Conservation (phyloP, 2,113 vertebrate genomes). For the Bothrops jararaca region DNA sequence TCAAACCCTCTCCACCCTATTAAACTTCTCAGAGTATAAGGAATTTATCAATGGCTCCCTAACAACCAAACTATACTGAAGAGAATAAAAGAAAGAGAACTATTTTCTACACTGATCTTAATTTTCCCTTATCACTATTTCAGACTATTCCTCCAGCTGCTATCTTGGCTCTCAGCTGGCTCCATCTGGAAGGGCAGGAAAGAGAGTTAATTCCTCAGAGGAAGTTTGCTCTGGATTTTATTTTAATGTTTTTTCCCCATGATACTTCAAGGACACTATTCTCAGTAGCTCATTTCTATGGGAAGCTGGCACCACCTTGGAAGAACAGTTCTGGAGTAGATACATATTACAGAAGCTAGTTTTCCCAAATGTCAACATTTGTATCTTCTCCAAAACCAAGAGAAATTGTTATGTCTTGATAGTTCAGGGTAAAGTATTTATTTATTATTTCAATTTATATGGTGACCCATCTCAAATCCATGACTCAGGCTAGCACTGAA, state of each 20-base stretch:
- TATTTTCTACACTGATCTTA: not conserved
- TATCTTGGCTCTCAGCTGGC: slow-evolving; percentile 15
- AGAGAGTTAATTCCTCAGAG: slow-evolving; percentile 19
- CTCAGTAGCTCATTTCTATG: not conserved
- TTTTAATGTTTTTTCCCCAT: not conserved
- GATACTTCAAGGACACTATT: not conserved
- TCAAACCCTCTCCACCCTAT: not conserved
- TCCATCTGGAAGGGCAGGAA: slow-evolving; percentile 33
- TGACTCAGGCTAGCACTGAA: not conserved
- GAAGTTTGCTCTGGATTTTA: slow-evolving; percentile 8
- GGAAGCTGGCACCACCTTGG: not conserved
- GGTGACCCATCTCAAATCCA: not conserved
- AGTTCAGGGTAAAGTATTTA: not conserved
- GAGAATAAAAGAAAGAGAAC: not conserved
- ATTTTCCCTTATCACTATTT: not conserved
- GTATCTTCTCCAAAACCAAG: no score
- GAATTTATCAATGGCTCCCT: not conserved
- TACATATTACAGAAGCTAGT: not conserved
- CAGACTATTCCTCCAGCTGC: slow-evolving; percentile 7
- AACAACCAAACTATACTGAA: not conserved
- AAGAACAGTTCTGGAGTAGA: not conserved
- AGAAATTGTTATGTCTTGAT: no score
- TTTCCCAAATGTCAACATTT: not conserved
- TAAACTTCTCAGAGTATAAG: not conserved
- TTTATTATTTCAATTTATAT: not conserved